Conservation (phyloP, 2,888 invertebrate genomes). For the Petrolisthes manimaculis region DNA sequence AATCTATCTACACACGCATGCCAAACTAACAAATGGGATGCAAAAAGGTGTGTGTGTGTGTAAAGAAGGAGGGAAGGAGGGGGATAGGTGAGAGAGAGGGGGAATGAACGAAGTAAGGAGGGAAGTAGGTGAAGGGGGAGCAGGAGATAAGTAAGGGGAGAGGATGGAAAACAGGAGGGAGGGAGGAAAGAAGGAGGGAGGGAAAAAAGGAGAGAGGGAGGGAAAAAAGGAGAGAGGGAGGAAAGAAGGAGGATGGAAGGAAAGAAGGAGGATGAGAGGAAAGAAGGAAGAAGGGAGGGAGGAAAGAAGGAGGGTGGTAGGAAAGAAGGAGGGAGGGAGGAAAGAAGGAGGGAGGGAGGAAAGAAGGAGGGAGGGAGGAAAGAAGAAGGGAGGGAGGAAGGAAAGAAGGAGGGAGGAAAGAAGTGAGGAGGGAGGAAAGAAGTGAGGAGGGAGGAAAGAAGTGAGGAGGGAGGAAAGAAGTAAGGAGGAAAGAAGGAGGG, state of each 20-base stretch:
- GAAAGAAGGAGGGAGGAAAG: background rate
- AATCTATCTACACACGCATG: no score
- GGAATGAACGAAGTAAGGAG: background rate
- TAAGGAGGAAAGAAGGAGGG: background rate
- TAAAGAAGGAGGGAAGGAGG: no score
- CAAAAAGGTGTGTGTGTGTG: no score
- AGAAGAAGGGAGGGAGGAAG: background rate
- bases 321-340: background rate
- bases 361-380: background rate
- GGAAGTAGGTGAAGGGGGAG: background rate
- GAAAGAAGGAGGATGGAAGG: background rate
- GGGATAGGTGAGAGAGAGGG: no score
- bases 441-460: no score
- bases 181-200: background rate
- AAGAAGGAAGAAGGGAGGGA: background rate
- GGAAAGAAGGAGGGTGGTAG: background rate
- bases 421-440: no score
- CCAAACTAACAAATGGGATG: no score
- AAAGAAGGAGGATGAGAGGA: background rate
- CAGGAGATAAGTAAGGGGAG: background rate
- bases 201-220: background rate
- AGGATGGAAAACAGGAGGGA: background rate
- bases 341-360: background rate
- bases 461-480: no score
- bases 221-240: background rate